Percentiles rank a stretch among this genome's conserved stretches.
phyloP scores from a whole-genome alignment of 2,113 vertebrate species.

The Nanorana parkeri region DNA sequence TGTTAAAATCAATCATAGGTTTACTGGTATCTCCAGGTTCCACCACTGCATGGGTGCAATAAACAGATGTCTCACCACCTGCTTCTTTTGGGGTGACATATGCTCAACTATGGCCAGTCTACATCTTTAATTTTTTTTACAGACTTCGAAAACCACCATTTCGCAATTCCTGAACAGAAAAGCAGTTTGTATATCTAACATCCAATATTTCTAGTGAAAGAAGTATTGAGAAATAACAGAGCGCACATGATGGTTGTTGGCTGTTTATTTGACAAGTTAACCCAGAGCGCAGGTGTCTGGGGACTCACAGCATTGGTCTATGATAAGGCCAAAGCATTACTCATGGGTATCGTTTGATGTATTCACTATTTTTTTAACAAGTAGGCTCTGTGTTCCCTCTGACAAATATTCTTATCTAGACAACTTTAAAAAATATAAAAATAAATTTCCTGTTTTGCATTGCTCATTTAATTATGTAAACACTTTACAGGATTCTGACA shows the following conservation, averaged over 20 bases:
- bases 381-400: neutral
- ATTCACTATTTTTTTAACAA: slow-evolving; percentile 21
- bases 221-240: slow-evolving; percentile 17
- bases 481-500: neutral
- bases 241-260: slow-evolving; percentile 1
- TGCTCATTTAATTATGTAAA: neutral
- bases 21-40: no score
- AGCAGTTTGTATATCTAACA: slow-evolving; percentile 4
- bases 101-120: no score
- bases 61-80: no score
- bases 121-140: no score
- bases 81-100: no score
- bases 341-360: slow-evolving; percentile 17
- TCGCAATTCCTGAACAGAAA: neutral
- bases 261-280: slow-evolving; percentile 44
- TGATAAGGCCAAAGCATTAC: slow-evolving; percentile 38
- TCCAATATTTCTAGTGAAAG: neutral
- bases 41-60: no score
- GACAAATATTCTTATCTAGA: slow-evolving; percentile 7
- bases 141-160: no score
- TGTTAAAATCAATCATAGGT: no score
- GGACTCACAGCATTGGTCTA: slow-evolving; percentile 15
- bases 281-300: slow-evolving; percentile 13
- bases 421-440: neutral
- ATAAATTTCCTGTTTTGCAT: neutral